Evolutionary conservation across 2,113 vertebrate species (phyloP), one percentile per base, ranked within the genome.

Genomic region (Papio anubis): DNA sequence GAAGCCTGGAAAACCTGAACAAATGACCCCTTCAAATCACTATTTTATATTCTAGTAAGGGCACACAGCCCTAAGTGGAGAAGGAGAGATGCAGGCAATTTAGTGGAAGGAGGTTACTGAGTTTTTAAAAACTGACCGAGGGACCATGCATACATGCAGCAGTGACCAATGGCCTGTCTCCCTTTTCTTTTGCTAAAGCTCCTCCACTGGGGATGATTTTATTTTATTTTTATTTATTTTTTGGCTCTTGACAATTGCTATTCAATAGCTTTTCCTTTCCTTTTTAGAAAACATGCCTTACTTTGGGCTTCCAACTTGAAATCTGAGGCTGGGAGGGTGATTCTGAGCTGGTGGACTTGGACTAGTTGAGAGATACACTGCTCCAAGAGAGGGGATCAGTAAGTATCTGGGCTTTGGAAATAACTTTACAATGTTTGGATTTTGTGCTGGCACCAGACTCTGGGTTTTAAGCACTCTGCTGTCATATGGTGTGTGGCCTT

Each of bases 331-430:
- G 72, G 21, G 45, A 92, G 96, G 88, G 52, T 32, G 91, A 79
- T n/a, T 82, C 55, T 70, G 92, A 43, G 90, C 10, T 85, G 92
- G 86, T 1, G 0, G 2, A 92, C 23, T 73, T 61, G 90, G 96
- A 50, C 20, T 85, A 57, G 68, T 30, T 13, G 40, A 73, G 88
- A 90, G 91, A 64, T 45, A 61, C 96, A 96, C 72, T 95, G 59
- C 94, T 95, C 87, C 87, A 45, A 90, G 21, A 57, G 87, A 92
- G 25, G 70, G 70, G 90, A 76, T 75, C 23, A 86, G 98, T 92
- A 94, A 98, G 98, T 81, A 97, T 94, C 97, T 97, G 94, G 72
- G 95, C 90, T 97, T 97, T 98, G 97, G 70, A 97, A 97, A 97
- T 43, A 27, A 85, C 90, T 97, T 88, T 85, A 95, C 96, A 94